Evolutionary conservation across 2,888 invertebrate genomes (phyloP), one percentile per base, ranked within the genome.

Genomic region (Volucella inflata): DNA sequence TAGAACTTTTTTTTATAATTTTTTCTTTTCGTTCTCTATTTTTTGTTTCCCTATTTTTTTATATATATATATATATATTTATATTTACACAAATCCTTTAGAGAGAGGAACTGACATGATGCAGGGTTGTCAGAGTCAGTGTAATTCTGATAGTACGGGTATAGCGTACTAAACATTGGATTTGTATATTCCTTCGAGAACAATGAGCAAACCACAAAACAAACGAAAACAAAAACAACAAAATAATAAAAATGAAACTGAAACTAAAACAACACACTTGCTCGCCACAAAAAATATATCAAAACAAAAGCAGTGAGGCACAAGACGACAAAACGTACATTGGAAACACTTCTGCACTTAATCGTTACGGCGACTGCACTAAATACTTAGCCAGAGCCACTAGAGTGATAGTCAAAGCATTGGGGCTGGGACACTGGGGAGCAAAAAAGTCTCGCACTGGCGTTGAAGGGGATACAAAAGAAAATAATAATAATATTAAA

Each of bases 321-420:
- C 67, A 50, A 53, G 30, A 11, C n/a, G 51, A 16, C 12, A 1
- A 71, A 21, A 59, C 6, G 46, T 12, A 68, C 40, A 17, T 42
- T n/a, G 40, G 68, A 46, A 62, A 44, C 50, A 80, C 74, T 80
- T 80, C 68, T 68, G 64, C 55, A 68, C 68, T 62, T 50, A 62
- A 80, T 68, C 74, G 80, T 80, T 64, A 68, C 68, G 55, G 48
- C 62, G 68, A 67, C 57, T 75, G 74, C 74, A 80, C 80, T 80
- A 42, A 80, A 64, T 48, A 68, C 48, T 46, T 50, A n/a, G 48
- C 48, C 42, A 68, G 46, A 11, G 6, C 21, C 12, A 59, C 14
- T 55, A 14, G 68, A 30, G 57, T 74, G 62, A 74, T 62, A 30
- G 30, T 30, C 30, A 30, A 1, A 30, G 1, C 4, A 1, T 21